Evolutionary conservation across 1,140 invertebrate genomes (phyloP), one percentile per base, ranked within the genome.

Genomic region (Calycopis cecrops): DNA sequence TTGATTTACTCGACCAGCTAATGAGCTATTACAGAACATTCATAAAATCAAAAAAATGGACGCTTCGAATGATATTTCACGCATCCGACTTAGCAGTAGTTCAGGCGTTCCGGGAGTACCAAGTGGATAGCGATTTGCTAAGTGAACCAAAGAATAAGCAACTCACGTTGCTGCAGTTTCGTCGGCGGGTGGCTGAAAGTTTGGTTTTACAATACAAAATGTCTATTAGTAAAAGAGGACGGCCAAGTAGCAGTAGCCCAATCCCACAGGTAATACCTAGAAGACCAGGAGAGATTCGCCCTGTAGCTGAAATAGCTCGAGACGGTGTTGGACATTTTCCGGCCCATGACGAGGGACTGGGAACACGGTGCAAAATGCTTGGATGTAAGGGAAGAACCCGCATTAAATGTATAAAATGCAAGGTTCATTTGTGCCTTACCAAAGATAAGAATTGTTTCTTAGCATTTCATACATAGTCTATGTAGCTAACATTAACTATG

Each of bases 1-100:
- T n/a, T n/a, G 48, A 84, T 60, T 63, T 70, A 12, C 49, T 76
- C 52, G 75, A 84, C 65, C 61, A 68, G 59, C 50, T 51, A n/a
- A 72, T 69, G 62, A 67, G 65, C 35, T 71, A 68, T 42, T 71
- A 68, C 48, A 68, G 66, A 18, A 65, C 63, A 1, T 72, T 67
- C 37, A 65, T 72, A 63, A 69, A 67, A 57, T 68, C 52, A 38
- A 70, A 65, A 55, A 63, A 67, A 53, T 67, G 67, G 58, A 53
- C 64, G 21, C 38, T 70, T 14, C 63, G 63, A 4, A 69, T 69
- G 63, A 72, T 72, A 64, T 69, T 72, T 59, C 60, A 69, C 62
- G 69, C 66, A 37, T 72, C 67, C 17, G 66, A 67, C 61, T 61
- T 69, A 47, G 62, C 64, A 51, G 64, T 67, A 34, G 62, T 66